Base-by-base conservation (phyloP, 1,140 invertebrate species). In the Hycleus phaleratus region DNA sequence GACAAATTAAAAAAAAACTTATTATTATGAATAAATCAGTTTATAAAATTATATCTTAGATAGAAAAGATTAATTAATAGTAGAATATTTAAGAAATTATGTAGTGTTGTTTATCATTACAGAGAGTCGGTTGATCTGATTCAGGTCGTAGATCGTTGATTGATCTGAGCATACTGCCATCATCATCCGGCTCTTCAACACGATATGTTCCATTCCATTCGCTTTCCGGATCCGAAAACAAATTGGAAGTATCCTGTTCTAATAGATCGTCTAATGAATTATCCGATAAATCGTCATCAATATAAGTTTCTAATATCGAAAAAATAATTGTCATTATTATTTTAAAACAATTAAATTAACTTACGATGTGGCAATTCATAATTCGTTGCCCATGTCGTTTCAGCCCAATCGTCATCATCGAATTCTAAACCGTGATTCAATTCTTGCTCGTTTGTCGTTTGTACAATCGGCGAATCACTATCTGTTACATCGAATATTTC, bases 401-500 rank as follows among this genome's bases (percentile, higher is more conserved):
- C 75, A 59, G 76, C 73, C 76, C 77, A 80, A 56, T 78, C 18
- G 18, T 18, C 76, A 59, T 79, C 77, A 53, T 74, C 71, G 57
- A 77, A 79, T 64, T 78, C 72, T 18, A 79, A 67, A 56, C 78
- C 72, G 45, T 61, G 73, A 63, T 79, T 79, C 2, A 69, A 65
- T 45, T 78, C 74, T 48, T 67, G 61, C 68, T 80, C 76, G 32
- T 73, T 72, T 3, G 71, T 51, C 38, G 74, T 74, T 60, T 79
- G 68, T 45, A 80, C 65, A 12, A 73, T 60, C 38, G 74, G 66
- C 26, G 71, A 71, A 60, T 85, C 82, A 38, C 77, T 75, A 55
- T 90, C 84, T 7, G 88, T 86, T 66, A 91, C 85, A 70, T 91
- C 88, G 69, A 88, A 93, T 63, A 93, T 91, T 77, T 93, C 90